phyloP scores from a whole-genome alignment of 2,888 invertebrate species.

The Lasioglossum oenotherae region DNA sequence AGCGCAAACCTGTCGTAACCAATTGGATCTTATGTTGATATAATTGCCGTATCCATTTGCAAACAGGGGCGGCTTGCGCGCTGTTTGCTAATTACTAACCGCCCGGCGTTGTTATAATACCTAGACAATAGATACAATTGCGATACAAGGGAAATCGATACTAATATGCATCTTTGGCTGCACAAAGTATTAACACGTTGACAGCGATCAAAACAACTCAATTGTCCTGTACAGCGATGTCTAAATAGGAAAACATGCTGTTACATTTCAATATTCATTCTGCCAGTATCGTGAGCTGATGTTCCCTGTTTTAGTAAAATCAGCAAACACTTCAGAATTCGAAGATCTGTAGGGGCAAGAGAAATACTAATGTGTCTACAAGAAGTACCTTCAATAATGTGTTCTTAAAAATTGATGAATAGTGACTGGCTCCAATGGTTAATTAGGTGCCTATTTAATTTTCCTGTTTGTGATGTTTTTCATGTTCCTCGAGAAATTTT shows the following conservation, averaged over 20 bases:
- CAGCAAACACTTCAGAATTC: neutral
- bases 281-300: neutral
- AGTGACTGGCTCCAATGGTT: too few relatives aligned
- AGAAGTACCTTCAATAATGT: too few relatives aligned
- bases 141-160: slow-evolving; percentile 49
- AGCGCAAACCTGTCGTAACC: neutral
- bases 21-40: slow-evolving; percentile 43
- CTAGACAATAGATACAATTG: slow-evolving; percentile 53
- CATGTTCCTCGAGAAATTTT: neutral
- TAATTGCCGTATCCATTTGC: slow-evolving; percentile 47
- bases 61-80: slow-evolving; percentile 36
- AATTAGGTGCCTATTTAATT: neutral
- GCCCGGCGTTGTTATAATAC: slow-evolving; percentile 52
- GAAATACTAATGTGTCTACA: too few relatives aligned
- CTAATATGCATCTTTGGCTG: slow-evolving; percentile 51
- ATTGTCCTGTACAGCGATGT: neutral
- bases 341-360: neutral
- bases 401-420: too few relatives aligned
- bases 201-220: neutral
- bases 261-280: neutral
- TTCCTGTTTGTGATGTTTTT: neutral
- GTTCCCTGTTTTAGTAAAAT: too few relatives aligned
- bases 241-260: neutral
- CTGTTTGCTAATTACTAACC: slow-evolving; percentile 64
- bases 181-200: slow-evolving; percentile 27